Evolutionary conservation across 2,113 vertebrate genomes (phyloP).

Genomic region (Blennius ocellaris): DNA sequence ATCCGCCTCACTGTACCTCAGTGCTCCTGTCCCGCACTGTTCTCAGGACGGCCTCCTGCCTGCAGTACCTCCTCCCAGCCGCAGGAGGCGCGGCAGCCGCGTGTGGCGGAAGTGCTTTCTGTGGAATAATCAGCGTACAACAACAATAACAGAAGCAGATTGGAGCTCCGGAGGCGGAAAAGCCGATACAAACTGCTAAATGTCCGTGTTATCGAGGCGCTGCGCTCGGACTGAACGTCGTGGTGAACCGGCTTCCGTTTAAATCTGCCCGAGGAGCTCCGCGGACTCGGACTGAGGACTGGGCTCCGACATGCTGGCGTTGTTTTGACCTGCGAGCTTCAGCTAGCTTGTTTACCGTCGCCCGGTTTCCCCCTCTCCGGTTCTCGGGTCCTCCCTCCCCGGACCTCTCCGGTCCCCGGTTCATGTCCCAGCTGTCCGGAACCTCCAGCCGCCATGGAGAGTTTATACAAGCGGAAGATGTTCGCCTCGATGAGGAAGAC

Average conservation of each 20-base stretch:
- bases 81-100: not conserved
- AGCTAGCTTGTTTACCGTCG: conserved; percentile 34
- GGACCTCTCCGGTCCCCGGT: conserved; percentile 11
- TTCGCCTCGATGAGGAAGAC: conserved; percentile 81
- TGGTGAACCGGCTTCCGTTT: no score
- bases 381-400: not conserved
- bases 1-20: no score
- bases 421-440: conserved; percentile 43
- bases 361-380: not conserved
- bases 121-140: conserved; percentile 23
- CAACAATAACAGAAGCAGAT: conserved; percentile 60
- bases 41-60: not conserved
- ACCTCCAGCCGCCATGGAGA: conserved; percentile 73
- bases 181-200: not conserved
- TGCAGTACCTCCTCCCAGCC: not conserved
- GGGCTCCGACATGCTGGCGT: not conserved
- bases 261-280: no score
- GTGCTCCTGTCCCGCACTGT: no score
- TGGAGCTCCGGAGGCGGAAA: conserved; percentile 10
- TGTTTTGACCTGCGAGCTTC: conserved; percentile 22
- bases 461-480: conserved; percentile 81
- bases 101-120: not conserved
- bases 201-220: no score
- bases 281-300: no score
- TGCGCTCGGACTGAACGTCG: no score